A percentile compares a stretch with the other conserved stretches of the same genome.
phyloP scores from a whole-genome alignment of 2,888 invertebrate species.

The Brachyptera putata region DNA sequence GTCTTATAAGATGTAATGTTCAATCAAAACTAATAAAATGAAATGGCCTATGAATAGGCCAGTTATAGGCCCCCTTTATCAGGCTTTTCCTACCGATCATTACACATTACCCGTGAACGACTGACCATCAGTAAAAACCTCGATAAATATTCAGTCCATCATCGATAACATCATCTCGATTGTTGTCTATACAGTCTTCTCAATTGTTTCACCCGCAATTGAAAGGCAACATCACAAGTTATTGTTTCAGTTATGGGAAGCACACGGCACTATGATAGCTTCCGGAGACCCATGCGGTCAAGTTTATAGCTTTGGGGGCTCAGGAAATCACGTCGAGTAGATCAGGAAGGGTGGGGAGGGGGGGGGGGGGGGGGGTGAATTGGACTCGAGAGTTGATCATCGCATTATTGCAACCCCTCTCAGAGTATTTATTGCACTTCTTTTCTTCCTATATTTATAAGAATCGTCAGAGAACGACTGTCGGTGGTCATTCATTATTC shows the following conservation, averaged over 20 bases:
- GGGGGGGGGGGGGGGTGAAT: background rate
- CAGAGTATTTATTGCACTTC: constrained; percentile 4
- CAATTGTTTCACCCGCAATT: too few relatives aligned
- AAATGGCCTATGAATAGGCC: too few relatives aligned
- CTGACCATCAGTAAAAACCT: too few relatives aligned
- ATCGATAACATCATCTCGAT: too few relatives aligned
- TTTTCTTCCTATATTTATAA: background rate
- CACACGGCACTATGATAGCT: constrained; percentile 9
- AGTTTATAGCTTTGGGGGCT: constrained; percentile 7
- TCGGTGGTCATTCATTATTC: constrained; percentile 4
- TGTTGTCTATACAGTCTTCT: too few relatives aligned
- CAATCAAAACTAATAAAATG: too few relatives aligned
- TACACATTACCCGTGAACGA: too few relatives aligned
- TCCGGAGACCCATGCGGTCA: constrained; percentile 15
- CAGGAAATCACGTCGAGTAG: background rate
- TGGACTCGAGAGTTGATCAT: constrained; percentile 8
- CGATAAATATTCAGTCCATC: too few relatives aligned
- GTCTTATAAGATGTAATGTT: too few relatives aligned
- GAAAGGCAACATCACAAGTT: too few relatives aligned
- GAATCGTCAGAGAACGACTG: background rate
- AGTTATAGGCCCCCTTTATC: too few relatives aligned
- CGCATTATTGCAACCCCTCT: constrained; percentile 6
- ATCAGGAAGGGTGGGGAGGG: background rate
- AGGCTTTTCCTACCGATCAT: too few relatives aligned
- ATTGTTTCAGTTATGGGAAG: background rate